These are phyloP conservation scores for Sclerodermus sp. DNA, from an alignment of 2,888 invertebrate species.

Conservation along the genomic window DNA sequence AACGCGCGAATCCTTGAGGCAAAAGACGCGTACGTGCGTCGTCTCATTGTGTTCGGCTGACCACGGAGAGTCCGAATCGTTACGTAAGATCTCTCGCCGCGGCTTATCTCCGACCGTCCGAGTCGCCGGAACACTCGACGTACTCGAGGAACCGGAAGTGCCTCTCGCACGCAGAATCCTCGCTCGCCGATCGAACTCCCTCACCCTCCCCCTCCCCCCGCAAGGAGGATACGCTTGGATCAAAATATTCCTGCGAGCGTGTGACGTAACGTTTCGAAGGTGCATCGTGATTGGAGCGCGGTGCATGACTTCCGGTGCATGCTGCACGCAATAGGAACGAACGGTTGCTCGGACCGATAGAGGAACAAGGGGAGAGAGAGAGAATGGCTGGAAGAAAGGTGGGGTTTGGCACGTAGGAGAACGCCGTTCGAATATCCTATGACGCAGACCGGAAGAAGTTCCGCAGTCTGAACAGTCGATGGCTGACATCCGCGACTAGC, in stretches of 20 bases:
- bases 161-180: not conserved
- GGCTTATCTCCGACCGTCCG: conserved; percentile 22
- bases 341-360: too few species aligned
- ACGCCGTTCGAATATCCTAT: conserved; percentile 36
- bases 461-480: conserved; percentile 35
- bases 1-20: conserved; percentile 29
- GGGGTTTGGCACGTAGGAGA: too few species aligned
- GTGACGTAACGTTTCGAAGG: too few species aligned
- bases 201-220: not conserved
- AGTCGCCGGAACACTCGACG: too few species aligned
- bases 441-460: conserved; percentile 45
- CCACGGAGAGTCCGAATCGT: conserved; percentile 20
- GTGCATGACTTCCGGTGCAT: too few species aligned
- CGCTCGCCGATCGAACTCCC: not conserved
- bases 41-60: conserved; percentile 34
- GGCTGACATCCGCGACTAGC: conserved; percentile 16
- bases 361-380: too few species aligned
- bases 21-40: conserved; percentile 27
- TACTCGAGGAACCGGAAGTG: too few species aligned
- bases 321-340: too few species aligned
- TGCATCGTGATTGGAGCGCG: too few species aligned
- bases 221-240: too few species aligned
- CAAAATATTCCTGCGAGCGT: too few species aligned
- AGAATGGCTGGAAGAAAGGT: too few species aligned
- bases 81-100: conserved; percentile 35